A percentile compares a stretch with the other conserved stretches of the same genome.
These are phyloP conservation scores for Eurypyga helias DNA, from an alignment of 2,113 vertebrate genomes.

Conservation along the genomic window DNA sequence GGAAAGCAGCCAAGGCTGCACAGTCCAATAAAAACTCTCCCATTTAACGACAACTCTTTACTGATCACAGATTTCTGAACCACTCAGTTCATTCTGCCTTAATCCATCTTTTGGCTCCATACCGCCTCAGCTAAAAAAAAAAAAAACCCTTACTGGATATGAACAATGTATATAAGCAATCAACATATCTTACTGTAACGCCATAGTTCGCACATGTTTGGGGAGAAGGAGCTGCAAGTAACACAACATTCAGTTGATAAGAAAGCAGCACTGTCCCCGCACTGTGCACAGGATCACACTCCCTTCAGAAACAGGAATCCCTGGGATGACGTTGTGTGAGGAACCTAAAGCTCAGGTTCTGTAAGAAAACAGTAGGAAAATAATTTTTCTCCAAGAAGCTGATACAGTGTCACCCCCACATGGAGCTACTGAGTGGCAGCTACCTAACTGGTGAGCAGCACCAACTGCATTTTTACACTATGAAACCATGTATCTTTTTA, in stretches of 20 bases:
- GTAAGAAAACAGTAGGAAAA: neutral
- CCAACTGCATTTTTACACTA: neutral
- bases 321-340: neutral
- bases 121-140: neutral
- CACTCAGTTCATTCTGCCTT: neutral
- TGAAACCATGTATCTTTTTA: neutral
- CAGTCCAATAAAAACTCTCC: neutral
- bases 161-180: neutral
- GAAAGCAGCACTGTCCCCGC: neutral
- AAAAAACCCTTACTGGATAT: neutral
- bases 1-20: neutral
- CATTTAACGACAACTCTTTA: neutral
- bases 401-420: neutral
- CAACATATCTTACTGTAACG: neutral
- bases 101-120: neutral
- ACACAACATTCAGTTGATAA: neutral
- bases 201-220: neutral
- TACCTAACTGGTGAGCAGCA: neutral
- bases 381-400: neutral
- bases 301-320: neutral
- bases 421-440: neutral
- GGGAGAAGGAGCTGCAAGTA: neutral
- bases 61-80: neutral
- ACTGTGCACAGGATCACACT: rapidly evolving
- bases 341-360: neutral